phyloP scores from a whole-genome alignment of 2,113 vertebrate species.

The Corapipo altera region DNA sequence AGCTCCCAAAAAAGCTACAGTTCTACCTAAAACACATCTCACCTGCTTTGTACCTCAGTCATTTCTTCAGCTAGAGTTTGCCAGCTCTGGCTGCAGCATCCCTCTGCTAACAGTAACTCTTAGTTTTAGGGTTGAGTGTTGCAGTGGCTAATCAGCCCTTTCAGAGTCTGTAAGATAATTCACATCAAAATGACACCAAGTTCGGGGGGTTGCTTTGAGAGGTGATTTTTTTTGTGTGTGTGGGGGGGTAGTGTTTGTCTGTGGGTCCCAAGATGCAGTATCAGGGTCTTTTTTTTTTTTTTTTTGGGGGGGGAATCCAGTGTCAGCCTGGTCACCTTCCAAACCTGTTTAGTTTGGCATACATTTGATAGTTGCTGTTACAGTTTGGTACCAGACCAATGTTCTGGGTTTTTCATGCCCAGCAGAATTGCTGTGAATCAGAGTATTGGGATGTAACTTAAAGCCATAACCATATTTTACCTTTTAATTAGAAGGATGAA shows the following conservation, averaged over 20 bases:
- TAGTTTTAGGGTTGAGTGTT: background rate
- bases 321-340: background rate
- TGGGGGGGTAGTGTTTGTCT: background rate
- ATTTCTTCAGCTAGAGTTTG: background rate
- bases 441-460: background rate
- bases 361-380: background rate
- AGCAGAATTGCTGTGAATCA: background rate
- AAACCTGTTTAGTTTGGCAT: background rate
- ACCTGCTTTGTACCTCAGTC: background rate
- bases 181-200: rapidly evolving
- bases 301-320: background rate
- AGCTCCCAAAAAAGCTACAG: background rate
- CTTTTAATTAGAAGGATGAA: background rate
- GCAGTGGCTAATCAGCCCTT: background rate
- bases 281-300: background rate
- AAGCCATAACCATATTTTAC: background rate
- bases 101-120: rapidly evolving
- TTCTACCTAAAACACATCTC: background rate
- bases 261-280: background rate
- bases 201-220: background rate
- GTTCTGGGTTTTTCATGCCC: background rate
- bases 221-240: rapidly evolving
- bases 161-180: background rate
- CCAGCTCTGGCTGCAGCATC: background rate
- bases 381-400: background rate